These are phyloP conservation scores for Elysia crispata DNA, from an alignment of 2,888 invertebrate genomes.

Conservation along the genomic window DNA sequence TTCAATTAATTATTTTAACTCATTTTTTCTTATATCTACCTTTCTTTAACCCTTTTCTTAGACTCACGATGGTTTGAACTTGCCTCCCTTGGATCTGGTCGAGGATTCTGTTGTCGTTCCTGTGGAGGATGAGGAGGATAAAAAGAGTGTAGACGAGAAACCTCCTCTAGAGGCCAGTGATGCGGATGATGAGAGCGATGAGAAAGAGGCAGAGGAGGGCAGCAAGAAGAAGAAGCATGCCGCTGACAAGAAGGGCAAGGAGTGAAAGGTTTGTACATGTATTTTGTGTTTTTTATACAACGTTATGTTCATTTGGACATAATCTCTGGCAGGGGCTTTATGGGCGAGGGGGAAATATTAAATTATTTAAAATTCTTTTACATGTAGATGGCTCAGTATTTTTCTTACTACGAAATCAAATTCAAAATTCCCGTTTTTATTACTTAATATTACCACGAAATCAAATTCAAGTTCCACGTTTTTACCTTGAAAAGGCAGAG, in stretches of 20 bases:
- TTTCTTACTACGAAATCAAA: too few relatives aligned
- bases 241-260: background rate
- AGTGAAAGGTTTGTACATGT: background rate
- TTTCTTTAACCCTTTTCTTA: background rate
- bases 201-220: background rate
- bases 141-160: too few relatives aligned
- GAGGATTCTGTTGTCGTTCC: background rate
- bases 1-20: background rate
- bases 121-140: background rate
- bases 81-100: slow-evolving; percentile 36
- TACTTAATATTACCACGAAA: too few relatives aligned
- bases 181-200: slow-evolving; percentile 32
- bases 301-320: too few relatives aligned
- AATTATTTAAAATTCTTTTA: too few relatives aligned
- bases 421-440: too few relatives aligned
- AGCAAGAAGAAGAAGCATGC: background rate
- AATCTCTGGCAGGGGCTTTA: too few relatives aligned
- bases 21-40: background rate
- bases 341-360: too few relatives aligned
- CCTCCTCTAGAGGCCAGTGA: background rate
- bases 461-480: too few relatives aligned
- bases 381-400: too few relatives aligned
- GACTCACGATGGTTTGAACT: slow-evolving; percentile 31
- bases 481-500: too few relatives aligned
- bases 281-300: too few relatives aligned